Evolutionary conservation across 2,113 vertebrate species (phyloP).

Genomic region (Oryctolagus cuniculus): DNA sequence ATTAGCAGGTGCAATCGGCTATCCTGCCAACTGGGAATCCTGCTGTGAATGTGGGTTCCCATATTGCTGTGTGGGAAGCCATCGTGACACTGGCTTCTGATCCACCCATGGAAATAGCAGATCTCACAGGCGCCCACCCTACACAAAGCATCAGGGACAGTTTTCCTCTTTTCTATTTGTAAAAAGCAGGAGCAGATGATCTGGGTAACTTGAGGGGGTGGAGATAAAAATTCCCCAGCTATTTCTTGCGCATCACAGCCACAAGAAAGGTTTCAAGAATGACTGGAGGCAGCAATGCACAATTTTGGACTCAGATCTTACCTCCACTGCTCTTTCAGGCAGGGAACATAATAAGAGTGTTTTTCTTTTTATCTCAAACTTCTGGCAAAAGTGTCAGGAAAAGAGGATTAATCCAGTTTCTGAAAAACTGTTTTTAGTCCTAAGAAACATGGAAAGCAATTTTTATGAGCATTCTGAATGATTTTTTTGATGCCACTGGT

Average conservation of each 20-base stretch:
- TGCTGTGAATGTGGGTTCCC: conserved; percentile 74
- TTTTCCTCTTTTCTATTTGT: conserved; percentile 74
- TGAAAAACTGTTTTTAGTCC: conserved; percentile 52
- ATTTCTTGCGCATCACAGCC: conserved; percentile 72
- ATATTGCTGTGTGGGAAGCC: conserved; percentile 81
- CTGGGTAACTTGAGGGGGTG: conserved; percentile 74
- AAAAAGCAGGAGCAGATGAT: conserved; percentile 70
- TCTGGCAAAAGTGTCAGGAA: conserved; percentile 64
- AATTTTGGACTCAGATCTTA: conserved; percentile 60
- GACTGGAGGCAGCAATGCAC: conserved; percentile 72
- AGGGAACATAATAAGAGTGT: neutral
- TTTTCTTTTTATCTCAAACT: conserved; percentile 47
- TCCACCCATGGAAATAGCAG: conserved; percentile 79
- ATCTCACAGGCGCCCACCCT: conserved; percentile 78
- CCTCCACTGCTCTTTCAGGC: conserved; percentile 47
- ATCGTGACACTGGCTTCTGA: conserved; percentile 77
- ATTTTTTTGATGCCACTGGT: conserved; percentile 31
- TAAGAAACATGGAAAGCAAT: conserved; percentile 57
- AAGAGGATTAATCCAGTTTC: conserved; percentile 56
- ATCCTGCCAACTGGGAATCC: conserved; percentile 75
- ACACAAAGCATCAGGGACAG: conserved; percentile 53
- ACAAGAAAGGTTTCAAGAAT: conserved; percentile 72
- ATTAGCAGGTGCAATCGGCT: conserved; percentile 69
- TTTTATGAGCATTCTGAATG: conserved; percentile 56
- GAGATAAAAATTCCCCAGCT: conserved; percentile 81